Percentiles rank a stretch among this genome's conserved stretches.
Evolutionary conservation across 2,888 invertebrate species (phyloP).

Genomic region (Phalera bucephala): DNA sequence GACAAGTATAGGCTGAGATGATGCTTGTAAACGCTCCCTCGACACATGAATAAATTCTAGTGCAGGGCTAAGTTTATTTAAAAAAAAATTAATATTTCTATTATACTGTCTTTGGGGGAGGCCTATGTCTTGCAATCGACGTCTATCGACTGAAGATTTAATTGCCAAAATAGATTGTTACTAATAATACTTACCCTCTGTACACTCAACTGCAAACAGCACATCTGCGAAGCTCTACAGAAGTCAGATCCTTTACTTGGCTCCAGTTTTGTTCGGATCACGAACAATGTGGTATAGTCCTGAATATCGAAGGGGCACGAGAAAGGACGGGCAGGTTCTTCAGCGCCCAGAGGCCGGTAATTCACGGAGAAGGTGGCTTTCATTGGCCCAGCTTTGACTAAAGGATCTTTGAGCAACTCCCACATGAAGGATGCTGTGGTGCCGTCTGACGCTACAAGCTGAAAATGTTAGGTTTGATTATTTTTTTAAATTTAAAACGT

Average conservation of each 20-base stretch:
- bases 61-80: no score
- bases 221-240: conserved; percentile 94
- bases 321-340: conserved; percentile 70
- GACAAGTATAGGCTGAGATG: no score
- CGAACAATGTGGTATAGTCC: conserved; percentile 94
- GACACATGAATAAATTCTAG: no score
- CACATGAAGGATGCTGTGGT: conserved; percentile 92
- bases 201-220: conserved; percentile 90
- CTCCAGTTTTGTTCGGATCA: conserved; percentile 90
- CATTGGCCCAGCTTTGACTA: conserved; percentile 81
- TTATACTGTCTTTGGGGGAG: no score
- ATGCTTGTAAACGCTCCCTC: no score
- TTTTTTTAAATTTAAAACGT: no score
- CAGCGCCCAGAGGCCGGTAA: conserved; percentile 52
- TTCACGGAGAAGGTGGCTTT: conserved; percentile 68
- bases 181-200: conserved; percentile 74
- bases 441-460: conserved; percentile 87
- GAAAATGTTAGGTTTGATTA: no score
- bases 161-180: neutral
- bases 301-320: conserved; percentile 90
- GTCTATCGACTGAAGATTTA: neutral
- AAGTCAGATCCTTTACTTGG: conserved; percentile 91
- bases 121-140: no score
- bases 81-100: no score
- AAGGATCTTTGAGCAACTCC: conserved; percentile 87